Evolutionary conservation across 1,140 invertebrate species (phyloP).

Genomic region (Drosophila saltans): DNA sequence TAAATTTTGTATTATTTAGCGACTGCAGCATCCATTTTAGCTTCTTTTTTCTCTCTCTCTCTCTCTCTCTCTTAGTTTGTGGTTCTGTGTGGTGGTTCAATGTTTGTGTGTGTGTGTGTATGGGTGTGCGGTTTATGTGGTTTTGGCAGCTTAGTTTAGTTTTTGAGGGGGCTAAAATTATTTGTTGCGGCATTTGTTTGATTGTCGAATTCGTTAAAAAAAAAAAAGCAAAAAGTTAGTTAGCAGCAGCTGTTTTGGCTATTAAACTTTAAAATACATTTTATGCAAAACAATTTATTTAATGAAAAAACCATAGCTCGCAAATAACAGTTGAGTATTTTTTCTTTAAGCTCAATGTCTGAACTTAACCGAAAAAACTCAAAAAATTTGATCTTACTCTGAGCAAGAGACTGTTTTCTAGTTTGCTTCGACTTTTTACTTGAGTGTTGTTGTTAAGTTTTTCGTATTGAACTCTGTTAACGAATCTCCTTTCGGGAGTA

Average conservation of each 20-base stretch:
- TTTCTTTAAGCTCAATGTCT: too few species aligned
- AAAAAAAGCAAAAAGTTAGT: not conserved
- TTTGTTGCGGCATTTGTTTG: conserved; percentile 10
- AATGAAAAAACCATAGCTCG: too few species aligned
- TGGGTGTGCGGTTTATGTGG: not conserved
- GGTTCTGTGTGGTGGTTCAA: not conserved
- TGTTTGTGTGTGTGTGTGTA: not conserved
- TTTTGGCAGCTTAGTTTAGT: conserved; percentile 6
- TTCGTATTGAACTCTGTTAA: too few species aligned
- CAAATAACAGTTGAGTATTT: too few species aligned
- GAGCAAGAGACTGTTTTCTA: too few species aligned
- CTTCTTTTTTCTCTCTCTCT: not conserved
- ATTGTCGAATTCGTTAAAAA: conserved; percentile 7
- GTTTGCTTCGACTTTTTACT: too few species aligned
- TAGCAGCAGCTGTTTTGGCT: not conserved
- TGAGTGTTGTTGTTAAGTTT: too few species aligned
- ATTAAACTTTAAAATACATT: not conserved
- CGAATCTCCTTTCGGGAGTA: too few species aligned
- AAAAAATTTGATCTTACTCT: too few species aligned
- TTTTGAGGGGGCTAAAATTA: not conserved
- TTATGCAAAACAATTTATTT: not conserved
- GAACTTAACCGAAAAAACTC: too few species aligned
- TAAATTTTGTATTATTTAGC: conserved; percentile 17
- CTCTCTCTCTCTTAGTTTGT: not conserved
- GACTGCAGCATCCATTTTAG: conserved; percentile 12